phyloP scores from a whole-genome alignment of 1,140 invertebrate genomes.

The Luehdorfia chinensis region DNA sequence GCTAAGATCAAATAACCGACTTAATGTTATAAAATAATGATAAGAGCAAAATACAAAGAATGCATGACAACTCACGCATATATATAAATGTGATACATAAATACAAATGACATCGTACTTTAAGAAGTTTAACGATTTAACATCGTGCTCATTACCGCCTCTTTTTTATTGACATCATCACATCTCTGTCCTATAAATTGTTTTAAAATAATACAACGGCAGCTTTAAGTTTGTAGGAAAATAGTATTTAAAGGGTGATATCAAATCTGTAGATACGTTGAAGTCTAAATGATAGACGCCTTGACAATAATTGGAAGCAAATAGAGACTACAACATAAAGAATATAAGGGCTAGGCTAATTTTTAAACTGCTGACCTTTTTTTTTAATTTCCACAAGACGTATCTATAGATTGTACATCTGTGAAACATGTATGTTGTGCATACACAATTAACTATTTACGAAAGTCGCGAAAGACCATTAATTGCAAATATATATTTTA shows the following conservation, averaged over 20 bases:
- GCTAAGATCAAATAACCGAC: conserved; percentile 59
- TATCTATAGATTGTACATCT: not conserved
- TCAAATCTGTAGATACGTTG: conserved; percentile 1
- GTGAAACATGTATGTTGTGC: not conserved
- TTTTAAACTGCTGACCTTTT: not conserved
- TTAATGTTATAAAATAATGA: conserved; percentile 37
- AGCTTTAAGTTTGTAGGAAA: not conserved
- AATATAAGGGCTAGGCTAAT: not conserved
- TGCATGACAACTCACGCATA: conserved; percentile 30
- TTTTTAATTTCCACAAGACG: no score
- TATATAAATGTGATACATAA: conserved; percentile 47
- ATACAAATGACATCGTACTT: conserved; percentile 43
- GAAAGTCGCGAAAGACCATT: no score
- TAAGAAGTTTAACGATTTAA: conserved; percentile 41
- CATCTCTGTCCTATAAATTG: conserved; percentile 41
- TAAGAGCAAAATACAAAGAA: conserved; percentile 32
- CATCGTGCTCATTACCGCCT: conserved; percentile 33
- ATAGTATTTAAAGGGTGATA: not conserved
- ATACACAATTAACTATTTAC: no score
- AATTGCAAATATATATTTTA: no score
- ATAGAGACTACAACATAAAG: no score
- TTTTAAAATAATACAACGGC: not conserved
- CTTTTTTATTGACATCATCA: conserved; percentile 44
- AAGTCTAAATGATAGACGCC: not conserved
- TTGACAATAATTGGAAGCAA: conserved; percentile 1